Conservation (phyloP, 2,888 invertebrate genomes). For the Cantharis flavilabris region DNA sequence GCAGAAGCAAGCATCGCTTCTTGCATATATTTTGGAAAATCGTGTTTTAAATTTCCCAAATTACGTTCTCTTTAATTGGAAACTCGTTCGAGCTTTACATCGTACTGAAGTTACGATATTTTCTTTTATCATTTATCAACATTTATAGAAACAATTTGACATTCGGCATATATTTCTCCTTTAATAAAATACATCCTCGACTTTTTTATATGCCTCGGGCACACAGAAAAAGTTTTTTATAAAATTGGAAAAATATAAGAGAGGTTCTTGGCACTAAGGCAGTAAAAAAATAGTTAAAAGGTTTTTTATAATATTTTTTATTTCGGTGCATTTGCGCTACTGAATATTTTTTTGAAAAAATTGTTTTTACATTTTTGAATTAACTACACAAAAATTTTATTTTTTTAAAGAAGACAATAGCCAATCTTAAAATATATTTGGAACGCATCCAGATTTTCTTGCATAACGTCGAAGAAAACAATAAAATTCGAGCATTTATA, state of each 20-base stretch:
- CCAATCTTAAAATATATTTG: conserved; percentile 1
- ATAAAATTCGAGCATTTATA: background rate
- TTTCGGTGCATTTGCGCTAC: background rate
- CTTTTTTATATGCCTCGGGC: background rate
- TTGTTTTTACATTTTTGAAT: background rate
- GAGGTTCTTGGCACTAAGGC: background rate
- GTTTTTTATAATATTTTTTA: background rate
- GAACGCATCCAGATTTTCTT: background rate
- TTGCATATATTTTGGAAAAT: background rate
- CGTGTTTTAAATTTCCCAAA: background rate
- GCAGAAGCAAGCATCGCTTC: background rate
- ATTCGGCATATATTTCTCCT: conserved; percentile 1
- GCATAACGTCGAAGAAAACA: background rate
- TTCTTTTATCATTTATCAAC: background rate
- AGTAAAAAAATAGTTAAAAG: background rate
- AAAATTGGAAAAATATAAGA: background rate
- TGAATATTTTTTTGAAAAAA: background rate
- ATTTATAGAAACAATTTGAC: conserved; percentile 7
- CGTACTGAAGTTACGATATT: background rate
- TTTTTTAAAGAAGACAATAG: background rate
- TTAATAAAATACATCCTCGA: conserved; percentile 2
- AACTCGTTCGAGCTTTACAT: background rate
- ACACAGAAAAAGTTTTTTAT: background rate
- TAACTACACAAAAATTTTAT: background rate
- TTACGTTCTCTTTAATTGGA: background rate